Percentiles rank a stretch among this genome's conserved stretches.
Evolutionary conservation across 2,888 invertebrate species (phyloP).

Genomic region (Noctuana brunneofusca): DNA sequence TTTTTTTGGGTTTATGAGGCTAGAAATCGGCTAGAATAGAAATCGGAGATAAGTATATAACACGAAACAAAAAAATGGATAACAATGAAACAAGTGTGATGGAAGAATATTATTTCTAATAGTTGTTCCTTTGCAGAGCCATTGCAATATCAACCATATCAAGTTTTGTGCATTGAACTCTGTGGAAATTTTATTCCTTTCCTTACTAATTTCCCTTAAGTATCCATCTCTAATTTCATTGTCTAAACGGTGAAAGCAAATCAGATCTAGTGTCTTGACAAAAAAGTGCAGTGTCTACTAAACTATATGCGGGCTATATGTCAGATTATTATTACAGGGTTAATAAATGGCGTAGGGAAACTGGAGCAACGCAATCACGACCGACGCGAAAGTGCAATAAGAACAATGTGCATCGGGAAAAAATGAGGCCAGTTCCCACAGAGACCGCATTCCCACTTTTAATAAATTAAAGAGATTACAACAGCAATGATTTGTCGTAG

Average conservation of each 20-base stretch:
- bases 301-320: constrained; percentile 18
- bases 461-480: constrained; percentile 33
- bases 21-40: too few species aligned
- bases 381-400: constrained; percentile 27
- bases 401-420: constrained; percentile 32
- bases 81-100: too few species aligned
- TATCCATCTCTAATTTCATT: too few species aligned
- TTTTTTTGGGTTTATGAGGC: too few species aligned
- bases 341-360: constrained; percentile 29
- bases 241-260: not conserved
- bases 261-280: not conserved
- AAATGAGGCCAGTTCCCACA: constrained; percentile 35
- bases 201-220: too few species aligned
- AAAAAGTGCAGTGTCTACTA: not conserved
- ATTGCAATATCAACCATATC: too few species aligned
- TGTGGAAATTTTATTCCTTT: too few species aligned
- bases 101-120: too few species aligned
- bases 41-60: too few species aligned
- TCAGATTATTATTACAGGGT: constrained; percentile 24
- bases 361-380: constrained; percentile 28
- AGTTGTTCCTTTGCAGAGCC: too few species aligned
- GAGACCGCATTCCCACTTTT: constrained; percentile 30
- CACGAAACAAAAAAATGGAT: too few species aligned
- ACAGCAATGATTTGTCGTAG: constrained; percentile 9
- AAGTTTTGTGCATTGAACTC: too few species aligned